Base-by-base conservation (phyloP, 2,888 invertebrate genomes). In the Ornithoptera priamus region DNA sequence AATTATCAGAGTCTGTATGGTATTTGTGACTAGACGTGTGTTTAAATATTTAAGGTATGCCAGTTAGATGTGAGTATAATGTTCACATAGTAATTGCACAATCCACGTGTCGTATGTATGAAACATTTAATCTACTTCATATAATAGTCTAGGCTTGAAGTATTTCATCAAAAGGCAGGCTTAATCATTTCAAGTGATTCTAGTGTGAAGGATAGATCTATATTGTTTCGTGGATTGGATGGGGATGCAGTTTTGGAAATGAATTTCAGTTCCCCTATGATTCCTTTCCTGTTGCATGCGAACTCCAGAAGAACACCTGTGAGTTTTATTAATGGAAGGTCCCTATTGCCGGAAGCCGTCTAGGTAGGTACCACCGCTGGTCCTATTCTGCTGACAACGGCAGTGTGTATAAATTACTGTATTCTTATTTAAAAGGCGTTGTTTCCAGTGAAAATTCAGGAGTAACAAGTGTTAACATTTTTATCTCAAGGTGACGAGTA, bases 21-120 rank as follows among this genome's bases (percentile, higher is more conserved):
- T 59, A 22, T 20, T 59, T 30, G 22, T 58, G 24, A 58, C 22
- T 58, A 58, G 22, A 24, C 58, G 24, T 58, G 58, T 58, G 30
- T 30, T 30, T 15, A 59, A 59, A 59, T 59, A 59, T 59, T 59
- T 30, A 59, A 59, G 59, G 30, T 59, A 59, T 59, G 59, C 30
- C 20, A 30, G 24, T 15, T 30, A 30, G 59, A 30, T 22, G 30
- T 59, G 59, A 20, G 50, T 18, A 17, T 12, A 50, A 15, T 30
- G 22, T 20, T 30, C 59, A 59, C 59, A 30, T 30, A 30, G 30
- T 30, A 59, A 30, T 57, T 59, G 59, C 59, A 39, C 39, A 59
- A 17, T 22, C 20, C 24, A 30, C 59, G 30, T 30, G 59, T 15
- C 59, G 10, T 24, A 8, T 30, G 20, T 24, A 30, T 30, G 59